phyloP scores from a whole-genome alignment of 2,888 invertebrate species.

The Hipparchia sbordonii region DNA sequence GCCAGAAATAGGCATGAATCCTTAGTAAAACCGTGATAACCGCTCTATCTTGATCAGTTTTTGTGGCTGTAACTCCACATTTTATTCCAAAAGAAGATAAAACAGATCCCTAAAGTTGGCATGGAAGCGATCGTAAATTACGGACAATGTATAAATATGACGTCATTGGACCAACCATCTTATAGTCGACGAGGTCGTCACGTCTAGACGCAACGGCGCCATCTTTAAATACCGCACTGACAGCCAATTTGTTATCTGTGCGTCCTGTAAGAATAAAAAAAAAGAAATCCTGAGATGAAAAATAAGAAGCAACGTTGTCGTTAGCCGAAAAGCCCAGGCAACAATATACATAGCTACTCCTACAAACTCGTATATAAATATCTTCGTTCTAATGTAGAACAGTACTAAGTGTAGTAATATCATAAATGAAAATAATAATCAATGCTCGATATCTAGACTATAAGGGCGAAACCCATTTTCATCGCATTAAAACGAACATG shows the following conservation, averaged over 20 bases:
- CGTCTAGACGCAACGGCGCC: constrained; percentile 37
- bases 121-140: constrained; percentile 27
- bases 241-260: constrained; percentile 3
- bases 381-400: too few species aligned
- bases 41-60: too few species aligned
- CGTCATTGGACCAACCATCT: constrained; percentile 21
- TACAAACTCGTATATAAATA: too few species aligned
- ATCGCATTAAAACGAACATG: not conserved
- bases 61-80: not conserved
- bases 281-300: not conserved
- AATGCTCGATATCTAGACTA: not conserved
- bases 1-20: too few species aligned
- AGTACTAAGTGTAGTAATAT: too few species aligned
- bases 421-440: not conserved
- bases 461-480: not conserved
- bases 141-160: constrained; percentile 17
- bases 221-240: constrained; percentile 16
- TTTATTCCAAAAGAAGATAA: constrained; percentile 17
- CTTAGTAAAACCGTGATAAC: too few species aligned
- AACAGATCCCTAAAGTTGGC: constrained; percentile 32
- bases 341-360: too few species aligned
- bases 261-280: not conserved
- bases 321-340: too few species aligned
- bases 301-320: too few species aligned
- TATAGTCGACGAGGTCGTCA: constrained; percentile 14